phyloP scores from a whole-genome alignment of 2,113 vertebrate species.

The Ailuropoda melanoleuca region DNA sequence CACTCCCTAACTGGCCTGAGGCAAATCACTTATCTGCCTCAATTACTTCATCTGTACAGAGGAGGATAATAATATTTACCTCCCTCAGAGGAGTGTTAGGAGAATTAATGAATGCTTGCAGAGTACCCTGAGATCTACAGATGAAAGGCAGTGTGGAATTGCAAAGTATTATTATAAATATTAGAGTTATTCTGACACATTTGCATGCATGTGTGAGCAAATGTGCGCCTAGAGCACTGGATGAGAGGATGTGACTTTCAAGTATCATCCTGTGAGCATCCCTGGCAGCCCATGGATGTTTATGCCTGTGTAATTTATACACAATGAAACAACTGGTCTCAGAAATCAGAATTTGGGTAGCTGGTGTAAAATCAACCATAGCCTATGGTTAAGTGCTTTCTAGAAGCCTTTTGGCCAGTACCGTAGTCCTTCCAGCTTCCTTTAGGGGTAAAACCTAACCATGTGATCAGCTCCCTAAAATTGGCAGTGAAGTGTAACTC shows the following conservation, averaged over 20 bases:
- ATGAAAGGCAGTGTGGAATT: slow-evolving; percentile 74
- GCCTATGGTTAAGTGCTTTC: not conserved
- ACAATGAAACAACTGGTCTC: not conserved
- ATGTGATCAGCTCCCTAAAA: not conserved
- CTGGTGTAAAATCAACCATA: not conserved
- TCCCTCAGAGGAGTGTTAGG: slow-evolving; percentile 72
- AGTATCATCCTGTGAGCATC: not conserved
- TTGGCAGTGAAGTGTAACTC: not conserved
- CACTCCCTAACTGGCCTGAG: slow-evolving; percentile 45
- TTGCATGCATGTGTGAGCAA: slow-evolving; percentile 66
- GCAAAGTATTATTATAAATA: slow-evolving; percentile 77
- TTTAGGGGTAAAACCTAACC: not conserved
- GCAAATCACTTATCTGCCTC: slow-evolving; percentile 72
- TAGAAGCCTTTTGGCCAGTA: not conserved
- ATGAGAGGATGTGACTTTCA: slow-evolving; percentile 28
- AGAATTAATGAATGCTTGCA: slow-evolving; percentile 77
- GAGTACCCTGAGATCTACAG: slow-evolving; percentile 69
- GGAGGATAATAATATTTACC: slow-evolving; percentile 79
- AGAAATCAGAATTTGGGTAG: slow-evolving; percentile 4
- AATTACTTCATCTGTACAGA: slow-evolving; percentile 70
- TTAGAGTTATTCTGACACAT: slow-evolving; percentile 68
- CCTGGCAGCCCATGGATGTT: not conserved
- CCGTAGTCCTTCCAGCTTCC: not conserved
- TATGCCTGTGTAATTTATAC: not conserved
- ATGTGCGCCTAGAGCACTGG: not conserved